These are phyloP conservation scores for Aegotheles bennettii DNA, from an alignment of 2,113 vertebrate species.

Conservation along the genomic window DNA sequence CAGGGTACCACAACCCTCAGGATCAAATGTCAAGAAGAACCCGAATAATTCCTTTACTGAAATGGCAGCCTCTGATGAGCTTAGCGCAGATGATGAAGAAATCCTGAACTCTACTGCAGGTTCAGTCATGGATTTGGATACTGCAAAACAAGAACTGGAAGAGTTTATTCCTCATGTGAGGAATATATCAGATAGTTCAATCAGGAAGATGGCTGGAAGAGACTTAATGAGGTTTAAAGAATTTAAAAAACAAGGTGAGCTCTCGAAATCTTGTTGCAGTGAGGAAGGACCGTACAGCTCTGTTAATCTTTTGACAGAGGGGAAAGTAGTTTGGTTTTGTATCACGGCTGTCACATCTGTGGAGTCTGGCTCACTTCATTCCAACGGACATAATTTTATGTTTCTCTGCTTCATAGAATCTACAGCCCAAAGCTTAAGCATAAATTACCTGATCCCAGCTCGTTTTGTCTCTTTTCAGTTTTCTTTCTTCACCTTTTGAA, in stretches of 20 bases:
- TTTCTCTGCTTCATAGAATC: background rate
- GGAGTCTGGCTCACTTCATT: background rate
- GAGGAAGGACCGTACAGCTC: background rate
- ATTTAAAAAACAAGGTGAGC: conserved; percentile 73
- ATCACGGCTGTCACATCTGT: fast-evolving
- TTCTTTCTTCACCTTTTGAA: background rate
- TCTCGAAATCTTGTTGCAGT: background rate
- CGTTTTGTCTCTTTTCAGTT: background rate
- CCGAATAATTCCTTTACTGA: background rate
- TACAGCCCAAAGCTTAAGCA: background rate
- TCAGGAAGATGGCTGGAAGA: conserved; percentile 65
- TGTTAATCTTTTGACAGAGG: background rate
- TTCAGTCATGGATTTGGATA: background rate
- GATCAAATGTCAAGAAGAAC: background rate
- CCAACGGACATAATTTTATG: background rate
- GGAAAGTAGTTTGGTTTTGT: background rate
- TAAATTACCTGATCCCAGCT: background rate
- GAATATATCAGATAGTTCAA: background rate
- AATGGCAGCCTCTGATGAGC: background rate
- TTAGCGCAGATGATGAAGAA: background rate
- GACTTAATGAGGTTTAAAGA: conserved; percentile 68
- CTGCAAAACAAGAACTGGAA: conserved; percentile 39
- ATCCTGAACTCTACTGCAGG: fast-evolving
- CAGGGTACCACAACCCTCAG: background rate
- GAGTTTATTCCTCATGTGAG: conserved; percentile 74